A percentile compares a stretch with the other conserved stretches of the same genome.
Conservation (phyloP, 2,888 invertebrate genomes). For the Chalcosyrphus nemorum region DNA sequence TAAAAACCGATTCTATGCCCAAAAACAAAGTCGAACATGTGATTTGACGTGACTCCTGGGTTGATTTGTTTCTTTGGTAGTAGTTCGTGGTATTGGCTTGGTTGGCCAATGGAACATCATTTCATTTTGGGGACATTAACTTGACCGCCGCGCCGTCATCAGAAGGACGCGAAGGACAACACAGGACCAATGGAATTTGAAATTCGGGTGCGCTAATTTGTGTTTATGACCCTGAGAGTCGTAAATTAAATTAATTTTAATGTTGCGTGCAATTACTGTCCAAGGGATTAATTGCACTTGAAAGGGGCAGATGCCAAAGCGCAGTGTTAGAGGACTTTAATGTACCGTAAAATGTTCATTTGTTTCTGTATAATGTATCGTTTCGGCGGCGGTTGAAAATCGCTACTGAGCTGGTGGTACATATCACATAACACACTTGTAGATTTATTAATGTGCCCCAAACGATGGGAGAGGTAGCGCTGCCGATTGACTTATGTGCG, state of each 20-base stretch:
- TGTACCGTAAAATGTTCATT: conserved; percentile 63
- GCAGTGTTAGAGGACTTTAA: conserved; percentile 46
- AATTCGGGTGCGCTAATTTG: conserved; percentile 56
- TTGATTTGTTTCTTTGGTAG: conserved; percentile 69
- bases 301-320: conserved; percentile 10
- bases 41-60: conserved; percentile 55
- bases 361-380: conserved; percentile 19
- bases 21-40: conserved; percentile 54
- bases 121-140: conserved; percentile 67
- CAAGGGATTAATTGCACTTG: conserved; percentile 69
- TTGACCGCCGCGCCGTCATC: conserved; percentile 67
- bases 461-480: neutral
- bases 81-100: conserved; percentile 36
- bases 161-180: too few species aligned
- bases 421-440: conserved; percentile 34
- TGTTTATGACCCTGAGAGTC: conserved; percentile 60
- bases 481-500: conserved; percentile 38
- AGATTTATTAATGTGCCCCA: conserved; percentile 32
- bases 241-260: conserved; percentile 73
- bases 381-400: conserved; percentile 6
- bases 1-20: conserved; percentile 70
- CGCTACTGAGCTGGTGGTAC: conserved; percentile 30
- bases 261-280: conserved; percentile 71
- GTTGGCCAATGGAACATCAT: conserved; percentile 38
- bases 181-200: conserved; percentile 31